Evolutionary conservation across 2,113 vertebrate genomes (phyloP).

Genomic region (Cercopithecus mona): DNA sequence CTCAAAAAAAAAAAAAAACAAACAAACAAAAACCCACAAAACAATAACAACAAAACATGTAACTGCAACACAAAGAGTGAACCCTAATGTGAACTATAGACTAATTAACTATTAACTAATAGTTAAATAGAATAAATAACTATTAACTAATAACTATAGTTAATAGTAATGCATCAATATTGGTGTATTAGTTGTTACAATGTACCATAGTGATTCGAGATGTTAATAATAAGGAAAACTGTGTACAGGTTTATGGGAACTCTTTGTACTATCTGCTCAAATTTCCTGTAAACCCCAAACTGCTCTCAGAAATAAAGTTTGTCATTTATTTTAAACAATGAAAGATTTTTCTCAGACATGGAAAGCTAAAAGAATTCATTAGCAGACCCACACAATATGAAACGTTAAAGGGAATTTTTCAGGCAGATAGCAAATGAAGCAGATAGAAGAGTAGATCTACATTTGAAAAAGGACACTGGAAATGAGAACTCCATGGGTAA

Average conservation of each 20-base stretch:
- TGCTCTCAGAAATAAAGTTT: neutral
- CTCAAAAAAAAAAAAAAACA: too few species aligned
- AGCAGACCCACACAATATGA: neutral
- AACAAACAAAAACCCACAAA: too few species aligned
- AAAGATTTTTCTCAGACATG: neutral
- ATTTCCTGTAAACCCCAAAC: slow-evolving; percentile 18
- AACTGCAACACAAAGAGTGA: neutral
- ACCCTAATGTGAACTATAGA: neutral
- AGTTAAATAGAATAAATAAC: too few species aligned
- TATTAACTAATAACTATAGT: neutral
- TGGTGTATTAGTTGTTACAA: neutral
- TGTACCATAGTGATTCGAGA: neutral
- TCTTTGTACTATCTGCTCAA: neutral
- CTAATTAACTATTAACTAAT: too few species aligned
- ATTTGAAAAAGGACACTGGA: neutral
- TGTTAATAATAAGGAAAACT: neutral
- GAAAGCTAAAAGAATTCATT: neutral
- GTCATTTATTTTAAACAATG: neutral
- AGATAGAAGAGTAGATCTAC: neutral
- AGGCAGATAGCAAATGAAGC: neutral
- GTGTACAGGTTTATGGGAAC: neutral
- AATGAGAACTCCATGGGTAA: neutral
- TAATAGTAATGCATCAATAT: neutral
- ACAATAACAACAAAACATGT: too few species aligned
- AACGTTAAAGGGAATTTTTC: neutral